A percentile compares a stretch with the other conserved stretches of the same genome.
These are phyloP conservation scores for Nemotelus pantherinus DNA, from an alignment of 2,888 invertebrate species.

Conservation along the genomic window DNA sequence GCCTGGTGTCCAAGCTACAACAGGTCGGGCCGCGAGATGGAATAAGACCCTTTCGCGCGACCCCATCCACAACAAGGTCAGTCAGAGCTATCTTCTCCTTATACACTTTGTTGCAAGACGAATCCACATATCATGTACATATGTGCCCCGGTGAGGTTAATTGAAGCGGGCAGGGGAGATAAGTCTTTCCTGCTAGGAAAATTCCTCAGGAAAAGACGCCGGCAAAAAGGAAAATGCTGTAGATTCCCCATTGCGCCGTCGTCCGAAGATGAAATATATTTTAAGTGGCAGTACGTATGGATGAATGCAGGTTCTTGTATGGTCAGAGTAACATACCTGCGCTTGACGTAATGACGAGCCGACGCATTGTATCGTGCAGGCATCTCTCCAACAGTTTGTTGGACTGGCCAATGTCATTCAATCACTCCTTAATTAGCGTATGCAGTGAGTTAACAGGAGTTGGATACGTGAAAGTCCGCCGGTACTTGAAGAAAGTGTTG, in stretches of 20 bases:
- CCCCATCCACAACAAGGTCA: constrained; percentile 30
- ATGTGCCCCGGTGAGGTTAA: background rate
- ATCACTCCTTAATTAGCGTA: constrained; percentile 18
- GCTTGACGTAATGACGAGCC: background rate
- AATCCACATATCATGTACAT: background rate
- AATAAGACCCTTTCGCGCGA: constrained; percentile 31
- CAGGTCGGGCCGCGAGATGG: constrained; percentile 4
- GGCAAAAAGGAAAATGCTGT: constrained; percentile 26
- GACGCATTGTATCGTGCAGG: constrained; percentile 12
- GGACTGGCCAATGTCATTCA: constrained; percentile 15
- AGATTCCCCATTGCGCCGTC: background rate
- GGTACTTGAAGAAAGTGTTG: too few species aligned
- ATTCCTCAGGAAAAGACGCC: constrained; percentile 3
- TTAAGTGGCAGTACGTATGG: background rate
- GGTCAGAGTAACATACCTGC: constrained; percentile 15
- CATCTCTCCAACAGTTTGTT: constrained; percentile 11
- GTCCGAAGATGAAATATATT: constrained; percentile 29
- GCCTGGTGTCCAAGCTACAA: background rate
- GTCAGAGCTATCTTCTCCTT: background rate
- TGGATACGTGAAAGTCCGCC: too few species aligned
- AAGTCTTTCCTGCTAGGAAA: constrained; percentile 21
- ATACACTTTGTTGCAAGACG: background rate
- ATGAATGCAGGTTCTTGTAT: too few species aligned
- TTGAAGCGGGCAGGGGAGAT: background rate
- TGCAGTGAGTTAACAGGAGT: background rate